Evolutionary conservation across 2,797 vertebrate species (phyloP).

Genomic region (Pantherophis alleghaniensis): DNA sequence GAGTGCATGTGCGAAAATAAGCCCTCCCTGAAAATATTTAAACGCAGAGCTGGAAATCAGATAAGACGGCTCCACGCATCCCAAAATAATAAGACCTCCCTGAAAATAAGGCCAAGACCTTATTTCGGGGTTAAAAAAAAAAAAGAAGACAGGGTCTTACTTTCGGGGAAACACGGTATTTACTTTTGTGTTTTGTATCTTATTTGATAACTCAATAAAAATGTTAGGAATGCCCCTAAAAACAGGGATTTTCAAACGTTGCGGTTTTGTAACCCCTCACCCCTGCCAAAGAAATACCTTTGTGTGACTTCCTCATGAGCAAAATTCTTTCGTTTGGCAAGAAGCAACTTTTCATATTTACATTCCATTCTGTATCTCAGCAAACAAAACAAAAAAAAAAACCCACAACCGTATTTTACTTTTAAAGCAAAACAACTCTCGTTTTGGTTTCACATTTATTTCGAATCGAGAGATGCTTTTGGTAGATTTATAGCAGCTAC

Average conservation of each 20-base stretch:
- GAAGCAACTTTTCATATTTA: not conserved
- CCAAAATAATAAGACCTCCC: too few relatives aligned
- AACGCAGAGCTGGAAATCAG: too few relatives aligned
- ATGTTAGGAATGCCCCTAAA: not conserved
- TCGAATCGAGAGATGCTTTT: not conserved
- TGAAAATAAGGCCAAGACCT: too few relatives aligned
- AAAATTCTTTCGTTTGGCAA: not conserved
- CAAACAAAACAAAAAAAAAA: too few relatives aligned
- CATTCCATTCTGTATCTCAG: not conserved
- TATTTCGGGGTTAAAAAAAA: too few relatives aligned
- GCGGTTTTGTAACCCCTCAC: not conserved
- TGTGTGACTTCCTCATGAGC: not conserved
- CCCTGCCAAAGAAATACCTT: not conserved
- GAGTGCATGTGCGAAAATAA: too few relatives aligned
- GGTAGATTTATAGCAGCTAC: not conserved
- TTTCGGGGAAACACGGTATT: too few relatives aligned
- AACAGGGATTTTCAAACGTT: not conserved
- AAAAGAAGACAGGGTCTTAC: too few relatives aligned
- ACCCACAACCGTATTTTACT: not conserved
- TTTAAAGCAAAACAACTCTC: not conserved
- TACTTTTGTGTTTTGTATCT: too few relatives aligned
- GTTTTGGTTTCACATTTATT: not conserved
- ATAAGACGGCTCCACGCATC: too few relatives aligned
- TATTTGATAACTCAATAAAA: too few relatives aligned
- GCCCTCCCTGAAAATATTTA: too few relatives aligned